Evolutionary conservation across 2,888 invertebrate species (phyloP), one percentile per base, ranked within the genome.

Genomic region (Synergus umbraculus): DNA sequence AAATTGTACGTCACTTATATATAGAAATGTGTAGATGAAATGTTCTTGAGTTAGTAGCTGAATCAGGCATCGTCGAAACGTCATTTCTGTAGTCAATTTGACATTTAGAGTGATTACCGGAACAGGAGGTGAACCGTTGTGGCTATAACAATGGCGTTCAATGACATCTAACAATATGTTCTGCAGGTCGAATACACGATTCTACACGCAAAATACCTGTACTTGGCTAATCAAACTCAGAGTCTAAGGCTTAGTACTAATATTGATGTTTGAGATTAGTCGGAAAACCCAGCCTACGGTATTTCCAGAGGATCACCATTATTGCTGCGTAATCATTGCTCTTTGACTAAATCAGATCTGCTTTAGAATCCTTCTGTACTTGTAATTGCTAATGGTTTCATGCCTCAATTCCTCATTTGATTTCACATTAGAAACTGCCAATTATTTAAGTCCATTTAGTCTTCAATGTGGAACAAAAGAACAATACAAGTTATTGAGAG

Each of bases 181-280:
- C 29, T 13, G 69, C 15, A 18, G 69, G 46, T 29, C 69, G 29
- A 46, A 29, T 49, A 49, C 69, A 69, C 49, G 77, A 73, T 79
- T 66, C 58, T 83, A 78, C 81, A 78, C 78, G 65, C 58, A 67
- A 80, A 81, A 85, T 85, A 79, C 79, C 79, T 64, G 83, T 83
- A 79, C 79, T 82, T 78, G 67, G 81, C 85, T 87, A 87, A 88
- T 88, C 87, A 86, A 86, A 83, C 87, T 83, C 84, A 81, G 78
- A 85, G 83, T 88, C 87, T 86, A 84, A 87, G 82, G 86, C 85
- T 87, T 79, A 85, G 79, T 79, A 80, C 84, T 87, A 88, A 87
- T 88, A 88, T 87, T 87, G 88, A 87, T 87, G 86, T 81, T 85
- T 76, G 79, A 85, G 88, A 88, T 88, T 87, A 86, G 80, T 79